Evolutionary conservation across 2,797 vertebrate genomes (phyloP).

Genomic region (Hippoglossus hippoglossus): DNA sequence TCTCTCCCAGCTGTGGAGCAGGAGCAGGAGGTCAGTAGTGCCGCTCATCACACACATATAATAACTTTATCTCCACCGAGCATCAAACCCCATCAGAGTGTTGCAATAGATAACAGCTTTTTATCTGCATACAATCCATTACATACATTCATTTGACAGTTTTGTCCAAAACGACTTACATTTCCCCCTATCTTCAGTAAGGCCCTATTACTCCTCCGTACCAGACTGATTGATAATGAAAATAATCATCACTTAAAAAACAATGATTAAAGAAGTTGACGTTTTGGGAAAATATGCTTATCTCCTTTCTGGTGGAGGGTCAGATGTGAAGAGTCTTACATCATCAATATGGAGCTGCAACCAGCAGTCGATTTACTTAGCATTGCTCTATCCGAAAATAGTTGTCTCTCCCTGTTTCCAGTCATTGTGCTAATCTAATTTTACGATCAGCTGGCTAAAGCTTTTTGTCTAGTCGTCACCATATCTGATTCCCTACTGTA

Average conservation of each 20-base stretch:
- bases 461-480: background rate
- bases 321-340: no score
- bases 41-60: background rate
- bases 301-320: background rate
- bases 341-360: background rate
- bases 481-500: background rate
- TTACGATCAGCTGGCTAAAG: background rate
- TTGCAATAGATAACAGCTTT: no score
- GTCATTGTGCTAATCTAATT: constrained; percentile 4
- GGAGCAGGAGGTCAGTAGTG: constrained; percentile 84
- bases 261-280: background rate
- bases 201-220: no score
- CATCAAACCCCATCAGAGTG: background rate
- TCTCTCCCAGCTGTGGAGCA: constrained; percentile 90
- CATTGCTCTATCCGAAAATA: no score
- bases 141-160: background rate
- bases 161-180: background rate
- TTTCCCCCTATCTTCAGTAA: background rate
- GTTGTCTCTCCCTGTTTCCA: background rate
- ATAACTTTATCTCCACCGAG: no score
- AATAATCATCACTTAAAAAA: background rate
- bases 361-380: no score
- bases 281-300: background rate
- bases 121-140: background rate
- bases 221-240: no score